Evolutionary conservation across 1,140 invertebrate species (phyloP).

Genomic region (Gyrodactylus bullatarudis): DNA sequence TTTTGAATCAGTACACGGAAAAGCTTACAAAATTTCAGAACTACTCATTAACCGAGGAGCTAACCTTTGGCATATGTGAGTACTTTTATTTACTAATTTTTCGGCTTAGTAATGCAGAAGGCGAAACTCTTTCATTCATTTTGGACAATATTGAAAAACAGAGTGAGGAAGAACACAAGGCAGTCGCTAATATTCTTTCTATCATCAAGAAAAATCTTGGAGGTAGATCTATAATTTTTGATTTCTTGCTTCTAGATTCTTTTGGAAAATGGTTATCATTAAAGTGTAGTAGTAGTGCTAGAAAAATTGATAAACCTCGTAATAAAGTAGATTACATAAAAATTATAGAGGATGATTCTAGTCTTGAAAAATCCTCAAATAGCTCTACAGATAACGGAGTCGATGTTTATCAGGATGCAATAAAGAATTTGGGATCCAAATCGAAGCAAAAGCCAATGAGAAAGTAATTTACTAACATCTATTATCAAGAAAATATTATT

Average conservation of each 20-base stretch:
- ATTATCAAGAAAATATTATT: not conserved
- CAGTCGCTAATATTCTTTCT: not conserved
- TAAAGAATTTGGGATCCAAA: not conserved
- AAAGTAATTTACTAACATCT: not conserved
- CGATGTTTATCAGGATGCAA: not conserved
- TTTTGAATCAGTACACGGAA: not conserved
- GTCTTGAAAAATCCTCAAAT: not conserved
- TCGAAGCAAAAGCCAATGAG: not conserved
- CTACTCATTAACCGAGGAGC: not conserved
- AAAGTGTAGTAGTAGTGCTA: not conserved
- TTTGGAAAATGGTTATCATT: not conserved
- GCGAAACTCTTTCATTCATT: not conserved
- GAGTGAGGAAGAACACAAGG: not conserved
- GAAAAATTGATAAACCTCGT: not conserved
- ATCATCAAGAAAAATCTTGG: not conserved
- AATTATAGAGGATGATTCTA: not conserved
- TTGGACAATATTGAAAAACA: not conserved
- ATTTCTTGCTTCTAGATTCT: not conserved
- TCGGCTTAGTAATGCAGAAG: not conserved
- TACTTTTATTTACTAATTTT: not conserved
- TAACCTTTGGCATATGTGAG: slow-evolving; percentile 1
- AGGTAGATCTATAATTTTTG: not conserved
- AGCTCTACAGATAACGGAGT: not conserved
- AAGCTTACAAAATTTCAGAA: not conserved
- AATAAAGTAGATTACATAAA: not conserved